Evolutionary conservation across 2,113 vertebrate species (phyloP), one percentile per base, ranked within the genome.

Genomic region (Fulica atra): DNA sequence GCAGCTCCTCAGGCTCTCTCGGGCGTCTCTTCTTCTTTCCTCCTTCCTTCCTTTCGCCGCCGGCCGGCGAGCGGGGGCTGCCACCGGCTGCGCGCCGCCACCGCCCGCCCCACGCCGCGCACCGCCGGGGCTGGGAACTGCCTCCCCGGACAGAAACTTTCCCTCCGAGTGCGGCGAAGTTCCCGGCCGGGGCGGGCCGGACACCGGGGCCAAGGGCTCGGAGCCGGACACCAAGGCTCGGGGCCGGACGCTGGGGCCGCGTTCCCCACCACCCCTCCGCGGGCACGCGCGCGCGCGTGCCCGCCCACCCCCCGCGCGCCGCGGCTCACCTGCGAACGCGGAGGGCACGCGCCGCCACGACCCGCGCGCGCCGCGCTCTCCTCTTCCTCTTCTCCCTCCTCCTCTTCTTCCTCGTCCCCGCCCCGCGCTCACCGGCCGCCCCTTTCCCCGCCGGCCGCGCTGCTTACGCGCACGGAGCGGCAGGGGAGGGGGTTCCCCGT

Each of bases 71-170:
- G 81, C 56, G 33, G 35, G 33, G 35, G 50, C 76, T 33, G 76
- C 53, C 42, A 36, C 53, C 28, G 15, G 51, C 87, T 29, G 51
- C 38, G 53, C 83, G 4, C 64, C 36, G 28, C 76, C 71, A 11
- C 46, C 78, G 42, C 42, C 42, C 42, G 66, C 44, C 51, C 33
- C n/a, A n/a, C 54, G n/a, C 80, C 24, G 25, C 74, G 26, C 57
- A n/a, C 19, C 19, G 9, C 69, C 65, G 21, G 24, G 40, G 81
- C 78, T 69, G 21, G 4, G 51, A 53, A 12, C 64, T 51, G 31
- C 83, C 51, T 38, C 53, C 57, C 66, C 53, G 18, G 18, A 18
- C 61, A 66, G 17, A 92, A 96, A 96, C 66, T 96, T 96, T 95
- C 80, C 79, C 42, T 74, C 24, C 7, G 70, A 46, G 65, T 17